Percentiles rank a stretch among this genome's conserved stretches.
Conservation (phyloP, 2,113 vertebrate species). For the Egretta garzetta region DNA sequence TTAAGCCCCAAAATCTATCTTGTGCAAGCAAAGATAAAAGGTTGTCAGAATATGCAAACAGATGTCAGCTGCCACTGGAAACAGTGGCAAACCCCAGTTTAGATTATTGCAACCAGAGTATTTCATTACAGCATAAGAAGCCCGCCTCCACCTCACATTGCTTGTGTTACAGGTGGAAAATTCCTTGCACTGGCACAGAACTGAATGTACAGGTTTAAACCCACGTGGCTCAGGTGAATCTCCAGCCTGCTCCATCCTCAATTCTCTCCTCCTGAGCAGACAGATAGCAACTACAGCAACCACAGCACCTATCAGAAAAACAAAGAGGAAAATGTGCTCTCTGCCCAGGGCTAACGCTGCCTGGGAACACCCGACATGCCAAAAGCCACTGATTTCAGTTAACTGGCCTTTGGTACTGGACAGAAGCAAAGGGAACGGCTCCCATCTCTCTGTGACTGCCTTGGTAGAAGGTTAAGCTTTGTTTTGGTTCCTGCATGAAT, state of each 20-base stretch:
- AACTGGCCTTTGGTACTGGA: not conserved
- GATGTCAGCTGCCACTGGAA: not conserved
- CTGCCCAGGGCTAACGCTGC: not conserved
- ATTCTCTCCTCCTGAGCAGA: not conserved
- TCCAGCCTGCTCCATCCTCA: not conserved
- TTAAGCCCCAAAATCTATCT: not conserved
- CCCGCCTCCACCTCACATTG: not conserved
- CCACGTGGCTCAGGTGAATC: too few relatives aligned
- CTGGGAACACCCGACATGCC: not conserved
- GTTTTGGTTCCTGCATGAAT: not conserved
- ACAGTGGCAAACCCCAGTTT: not conserved
- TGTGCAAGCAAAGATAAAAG: not conserved
- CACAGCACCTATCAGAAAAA: not conserved
- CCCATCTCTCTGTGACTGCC: not conserved
- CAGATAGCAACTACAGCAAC: not conserved
- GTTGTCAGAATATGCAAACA: not conserved
- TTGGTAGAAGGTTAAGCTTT: not conserved
- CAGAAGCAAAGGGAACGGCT: not conserved
- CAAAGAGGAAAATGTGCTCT: rapidly evolving
- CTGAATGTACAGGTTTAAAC: not conserved
- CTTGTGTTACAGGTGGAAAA: not conserved
- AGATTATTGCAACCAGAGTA: not conserved
- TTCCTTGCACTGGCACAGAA: not conserved
- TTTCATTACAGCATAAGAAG: not conserved
- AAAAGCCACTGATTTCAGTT: not conserved